Conservation (phyloP, 2,888 invertebrate species). For the Tinea trinotella region DNA sequence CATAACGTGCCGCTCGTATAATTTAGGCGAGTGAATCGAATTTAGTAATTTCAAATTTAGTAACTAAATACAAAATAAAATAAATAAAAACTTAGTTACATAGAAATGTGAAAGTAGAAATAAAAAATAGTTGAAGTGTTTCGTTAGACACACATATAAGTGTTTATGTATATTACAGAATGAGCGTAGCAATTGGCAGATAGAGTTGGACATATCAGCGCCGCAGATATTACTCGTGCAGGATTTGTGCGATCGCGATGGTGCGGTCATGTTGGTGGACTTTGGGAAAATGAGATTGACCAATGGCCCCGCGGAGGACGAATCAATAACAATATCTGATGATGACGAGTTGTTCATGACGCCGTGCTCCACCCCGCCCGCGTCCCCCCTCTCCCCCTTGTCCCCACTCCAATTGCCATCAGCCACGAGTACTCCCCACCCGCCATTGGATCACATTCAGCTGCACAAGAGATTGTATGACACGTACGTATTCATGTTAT, state of each 20-base stretch:
- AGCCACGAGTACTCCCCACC: conserved; percentile 29
- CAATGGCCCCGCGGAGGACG: conserved; percentile 34
- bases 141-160: neutral
- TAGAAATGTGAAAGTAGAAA: too few species aligned
- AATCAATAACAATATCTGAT: conserved; percentile 22
- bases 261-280: conserved; percentile 88
- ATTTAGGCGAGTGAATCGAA: too few species aligned
- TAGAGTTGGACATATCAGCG: conserved; percentile 92
- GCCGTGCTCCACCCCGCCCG: conserved; percentile 90
- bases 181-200: conserved; percentile 84
- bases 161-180: conserved; percentile 42
- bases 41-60: too few species aligned
- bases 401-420: conserved; percentile 36
- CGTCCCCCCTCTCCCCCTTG: conserved; percentile 77
- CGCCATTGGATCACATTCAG: conserved; percentile 68
- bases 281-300: conserved; percentile 85
- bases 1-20: too few species aligned
- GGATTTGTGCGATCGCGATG: conserved; percentile 80
- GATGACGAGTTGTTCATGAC: conserved; percentile 81
- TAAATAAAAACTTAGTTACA: too few species aligned
- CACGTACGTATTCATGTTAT: conserved; percentile 50
- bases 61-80: too few species aligned
- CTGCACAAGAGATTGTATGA: conserved; percentile 82
- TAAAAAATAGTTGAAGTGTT: too few species aligned
- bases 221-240: conserved; percentile 94